Conservation (phyloP, 1,140 invertebrate genomes). For the Plectus sambesii region DNA sequence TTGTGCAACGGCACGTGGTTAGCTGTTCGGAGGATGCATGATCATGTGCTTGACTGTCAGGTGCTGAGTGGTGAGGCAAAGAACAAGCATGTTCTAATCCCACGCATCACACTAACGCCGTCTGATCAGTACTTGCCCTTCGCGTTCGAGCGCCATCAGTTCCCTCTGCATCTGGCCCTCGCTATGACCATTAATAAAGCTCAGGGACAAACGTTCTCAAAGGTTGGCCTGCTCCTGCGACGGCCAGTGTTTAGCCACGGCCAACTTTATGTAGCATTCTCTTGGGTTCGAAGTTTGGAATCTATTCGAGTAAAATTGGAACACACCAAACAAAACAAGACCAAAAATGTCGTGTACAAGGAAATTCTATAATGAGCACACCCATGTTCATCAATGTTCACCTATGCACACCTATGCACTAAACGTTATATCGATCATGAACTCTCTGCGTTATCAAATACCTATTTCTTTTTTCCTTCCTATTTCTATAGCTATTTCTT, state of each 20-base stretch:
- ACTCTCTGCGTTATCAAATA: no score
- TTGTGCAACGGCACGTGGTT: slow-evolving; percentile 12
- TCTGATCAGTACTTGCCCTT: slow-evolving; percentile 8
- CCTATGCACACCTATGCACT: no score
- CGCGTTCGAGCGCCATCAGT: slow-evolving; percentile 46
- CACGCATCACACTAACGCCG: slow-evolving; percentile 4
- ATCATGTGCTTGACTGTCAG: slow-evolving; percentile 7
- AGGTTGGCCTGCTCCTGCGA: slow-evolving; percentile 45
- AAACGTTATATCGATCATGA: no score
- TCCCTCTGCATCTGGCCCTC: slow-evolving; percentile 51
- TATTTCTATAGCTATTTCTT: no score
- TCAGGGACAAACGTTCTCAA: slow-evolving; percentile 50
- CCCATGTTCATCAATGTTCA: no score
- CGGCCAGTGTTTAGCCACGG: slow-evolving; percentile 47
- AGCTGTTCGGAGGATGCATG: background rate
- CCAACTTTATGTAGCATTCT: slow-evolving; percentile 48
- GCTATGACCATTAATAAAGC: slow-evolving; percentile 54
- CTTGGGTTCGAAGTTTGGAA: slow-evolving; percentile 20
- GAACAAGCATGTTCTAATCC: background rate
- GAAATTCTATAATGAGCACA: no score
- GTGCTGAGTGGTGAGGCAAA: background rate
- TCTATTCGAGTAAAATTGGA: no score
- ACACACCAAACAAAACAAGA: no score
- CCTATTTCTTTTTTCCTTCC: no score
- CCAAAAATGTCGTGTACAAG: no score